Percentiles rank a stretch among this genome's conserved stretches.
Evolutionary conservation across 2,797 vertebrate species (phyloP).

Genomic region (Capromys pilorides): DNA sequence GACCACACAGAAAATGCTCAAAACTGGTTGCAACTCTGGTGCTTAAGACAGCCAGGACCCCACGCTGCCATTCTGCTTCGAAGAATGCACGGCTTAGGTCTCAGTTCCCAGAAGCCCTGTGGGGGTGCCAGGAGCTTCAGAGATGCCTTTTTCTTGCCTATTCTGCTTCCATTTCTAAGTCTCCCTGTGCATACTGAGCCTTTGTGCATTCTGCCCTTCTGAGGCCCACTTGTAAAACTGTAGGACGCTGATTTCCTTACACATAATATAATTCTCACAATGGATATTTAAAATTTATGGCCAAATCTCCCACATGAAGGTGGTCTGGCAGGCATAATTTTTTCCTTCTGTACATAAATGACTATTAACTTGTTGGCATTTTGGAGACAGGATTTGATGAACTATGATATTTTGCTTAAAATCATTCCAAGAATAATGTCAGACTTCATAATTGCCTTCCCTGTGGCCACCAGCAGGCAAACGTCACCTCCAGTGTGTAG

Average conservation of each 20-base stretch:
- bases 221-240: constrained; percentile 82
- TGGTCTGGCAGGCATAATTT: constrained; percentile 77
- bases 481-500: constrained; percentile 18
- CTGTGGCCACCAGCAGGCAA: constrained; percentile 52
- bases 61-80: not conserved
- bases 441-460: constrained; percentile 68
- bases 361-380: constrained; percentile 78
- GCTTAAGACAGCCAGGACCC: not conserved
- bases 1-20: not conserved
- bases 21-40: not conserved
- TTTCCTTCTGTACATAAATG: constrained; percentile 76
- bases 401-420: constrained; percentile 73
- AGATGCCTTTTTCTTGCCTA: constrained; percentile 52
- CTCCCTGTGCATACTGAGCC: constrained; percentile 74
- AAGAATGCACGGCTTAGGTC: not conserved
- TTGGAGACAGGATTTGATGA: constrained; percentile 71
- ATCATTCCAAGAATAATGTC: constrained; percentile 80
- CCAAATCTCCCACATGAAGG: constrained; percentile 79
- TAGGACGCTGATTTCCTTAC: constrained; percentile 78
- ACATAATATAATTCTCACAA: constrained; percentile 79
- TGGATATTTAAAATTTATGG: constrained; percentile 81
- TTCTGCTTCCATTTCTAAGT: constrained; percentile 73
- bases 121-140: constrained; percentile 25
- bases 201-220: constrained; percentile 75
- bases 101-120: not conserved